Conservation (phyloP, 2,797 vertebrate genomes). For the Xenentodon cancila region DNA sequence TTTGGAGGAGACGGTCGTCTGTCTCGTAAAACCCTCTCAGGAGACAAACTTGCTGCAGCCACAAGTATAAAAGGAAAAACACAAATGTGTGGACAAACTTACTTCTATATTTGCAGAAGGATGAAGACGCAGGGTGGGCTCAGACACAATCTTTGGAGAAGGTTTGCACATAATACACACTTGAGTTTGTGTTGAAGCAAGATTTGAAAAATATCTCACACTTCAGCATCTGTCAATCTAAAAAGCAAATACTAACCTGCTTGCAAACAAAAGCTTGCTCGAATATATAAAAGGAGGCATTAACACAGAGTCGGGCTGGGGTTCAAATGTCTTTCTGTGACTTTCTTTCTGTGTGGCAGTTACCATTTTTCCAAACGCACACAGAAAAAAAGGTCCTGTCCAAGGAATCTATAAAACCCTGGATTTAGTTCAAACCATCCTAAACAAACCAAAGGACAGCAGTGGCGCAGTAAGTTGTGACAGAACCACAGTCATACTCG, state of each 20-base stretch:
- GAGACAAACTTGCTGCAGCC: conserved; percentile 41
- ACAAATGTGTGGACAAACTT: conserved; percentile 28
- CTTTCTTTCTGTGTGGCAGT: conserved; percentile 2
- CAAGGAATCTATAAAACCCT: conserved; percentile 31
- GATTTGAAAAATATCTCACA: conserved; percentile 40
- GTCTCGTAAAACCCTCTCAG: conserved; percentile 27
- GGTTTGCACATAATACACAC: conserved; percentile 24
- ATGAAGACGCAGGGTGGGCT: conserved; percentile 40
- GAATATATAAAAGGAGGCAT: conserved; percentile 3
- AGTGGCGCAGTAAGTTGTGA: conserved; percentile 25
- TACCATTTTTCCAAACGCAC: conserved; percentile 13
- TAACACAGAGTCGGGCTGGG: conserved; percentile 8
- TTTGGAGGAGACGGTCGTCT: conserved; percentile 56
- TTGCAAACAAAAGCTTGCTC: conserved; percentile 16
- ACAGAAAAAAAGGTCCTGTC: conserved; percentile 14
- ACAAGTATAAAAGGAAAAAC: conserved; percentile 22
- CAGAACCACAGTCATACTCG: conserved; percentile 2
- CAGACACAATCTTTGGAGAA: conserved; percentile 24
- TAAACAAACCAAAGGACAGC: conserved; percentile 42
- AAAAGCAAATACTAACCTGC: conserved; percentile 14
- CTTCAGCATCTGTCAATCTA: conserved; percentile 29
- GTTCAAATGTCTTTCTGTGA: conserved; percentile 1
- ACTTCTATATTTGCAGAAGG: conserved; percentile 40
- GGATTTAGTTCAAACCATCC: conserved; percentile 36
- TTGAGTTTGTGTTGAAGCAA: conserved; percentile 5